A percentile compares a stretch with the other conserved stretches of the same genome.
Conservation (phyloP, 2,113 vertebrate species). For the Onychostoma macrolepis region DNA sequence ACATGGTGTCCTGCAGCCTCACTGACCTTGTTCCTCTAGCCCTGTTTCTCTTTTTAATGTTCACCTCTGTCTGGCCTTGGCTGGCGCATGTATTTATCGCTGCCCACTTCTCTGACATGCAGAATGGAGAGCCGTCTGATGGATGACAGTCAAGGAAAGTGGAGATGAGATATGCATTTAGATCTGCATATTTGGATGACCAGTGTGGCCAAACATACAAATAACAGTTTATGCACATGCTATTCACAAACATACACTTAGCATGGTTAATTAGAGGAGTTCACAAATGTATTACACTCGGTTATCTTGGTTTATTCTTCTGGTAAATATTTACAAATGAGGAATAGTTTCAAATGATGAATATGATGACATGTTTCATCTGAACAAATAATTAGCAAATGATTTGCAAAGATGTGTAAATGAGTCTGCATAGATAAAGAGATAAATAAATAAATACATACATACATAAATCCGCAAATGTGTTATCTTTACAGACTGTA, state of each 20-base stretch:
- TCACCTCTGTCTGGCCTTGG: constrained; percentile 31
- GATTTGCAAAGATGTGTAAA: too few species aligned
- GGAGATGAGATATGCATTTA: not conserved
- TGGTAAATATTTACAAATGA: too few species aligned
- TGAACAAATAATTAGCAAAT: too few species aligned
- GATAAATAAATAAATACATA: too few species aligned
- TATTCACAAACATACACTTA: not conserved
- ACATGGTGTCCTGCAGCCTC: constrained; percentile 1
- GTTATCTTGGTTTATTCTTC: too few species aligned
- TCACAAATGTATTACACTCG: not conserved
- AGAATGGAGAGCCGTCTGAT: constrained; percentile 22
- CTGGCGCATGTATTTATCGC: constrained; percentile 21
- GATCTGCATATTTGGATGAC: not conserved
- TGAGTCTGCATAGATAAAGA: too few species aligned
- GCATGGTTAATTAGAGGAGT: not conserved
- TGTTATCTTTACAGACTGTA: too few species aligned
- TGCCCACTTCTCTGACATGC: constrained; percentile 39
- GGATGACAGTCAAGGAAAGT: constrained; percentile 17
- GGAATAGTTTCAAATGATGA: too few species aligned
- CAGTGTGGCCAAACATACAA: not conserved
- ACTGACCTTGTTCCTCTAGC: constrained; percentile 39
- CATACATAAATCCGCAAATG: too few species aligned
- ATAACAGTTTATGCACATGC: not conserved
- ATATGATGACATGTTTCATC: too few species aligned
- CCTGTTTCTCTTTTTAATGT: constrained; percentile 41